phyloP scores from a whole-genome alignment of 2,113 vertebrate species.

The Scopus umbretta region DNA sequence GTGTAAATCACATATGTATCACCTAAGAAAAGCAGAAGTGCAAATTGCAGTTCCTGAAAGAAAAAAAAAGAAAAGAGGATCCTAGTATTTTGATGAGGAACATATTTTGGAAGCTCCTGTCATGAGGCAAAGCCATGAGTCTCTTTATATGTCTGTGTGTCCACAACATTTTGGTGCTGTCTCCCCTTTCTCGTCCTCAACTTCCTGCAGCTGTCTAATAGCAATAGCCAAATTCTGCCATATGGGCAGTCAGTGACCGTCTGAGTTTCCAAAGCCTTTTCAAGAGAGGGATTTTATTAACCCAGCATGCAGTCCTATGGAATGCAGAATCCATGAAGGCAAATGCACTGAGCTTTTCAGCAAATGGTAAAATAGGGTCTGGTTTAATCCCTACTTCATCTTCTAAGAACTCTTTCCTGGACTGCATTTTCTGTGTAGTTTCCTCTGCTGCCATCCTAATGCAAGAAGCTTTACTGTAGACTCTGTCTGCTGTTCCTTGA shows the following conservation, averaged over 20 bases:
- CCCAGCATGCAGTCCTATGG: conserved; percentile 68
- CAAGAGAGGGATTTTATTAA: conserved; percentile 65
- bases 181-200: conserved; percentile 19
- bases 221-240: conserved; percentile 52
- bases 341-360: conserved; percentile 28
- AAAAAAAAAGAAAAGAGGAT: not conserved
- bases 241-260: conserved; percentile 41
- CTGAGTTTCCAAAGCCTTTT: conserved; percentile 62
- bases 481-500: not conserved
- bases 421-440: not conserved
- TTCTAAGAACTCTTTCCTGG: conserved; percentile 6
- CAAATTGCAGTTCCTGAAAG: not conserved
- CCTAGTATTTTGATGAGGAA: not conserved
- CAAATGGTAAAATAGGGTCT: conserved; percentile 15
- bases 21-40: not conserved
- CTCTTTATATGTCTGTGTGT: not conserved
- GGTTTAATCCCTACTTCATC: conserved; percentile 22
- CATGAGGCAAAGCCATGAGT: not conserved
- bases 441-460: not conserved
- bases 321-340: conserved; percentile 57
- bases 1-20: not conserved
- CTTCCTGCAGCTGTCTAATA: conserved; percentile 67
- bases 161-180: not conserved
- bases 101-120: conserved; percentile 12
- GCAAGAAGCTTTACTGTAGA: not conserved